Base-by-base conservation (phyloP, 2,888 invertebrate species). In the Lydus trimaculatus region DNA sequence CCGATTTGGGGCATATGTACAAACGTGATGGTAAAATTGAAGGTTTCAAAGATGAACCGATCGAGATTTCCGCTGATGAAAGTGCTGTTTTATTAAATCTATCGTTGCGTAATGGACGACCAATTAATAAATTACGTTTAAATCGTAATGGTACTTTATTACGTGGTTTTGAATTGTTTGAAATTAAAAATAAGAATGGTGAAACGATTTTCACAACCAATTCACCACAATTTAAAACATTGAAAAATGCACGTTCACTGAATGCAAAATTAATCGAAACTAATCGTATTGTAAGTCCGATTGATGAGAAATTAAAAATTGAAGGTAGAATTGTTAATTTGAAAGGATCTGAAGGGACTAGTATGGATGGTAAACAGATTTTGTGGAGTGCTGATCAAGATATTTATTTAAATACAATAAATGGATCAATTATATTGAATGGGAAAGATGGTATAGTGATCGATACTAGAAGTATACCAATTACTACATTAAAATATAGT, bases 281-380 rank as follows among this genome's bases (percentile, higher is more conserved):
- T 0, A 91, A 91, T 77, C 88, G 92, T 66, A 89, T 96, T 60
- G 89, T 91, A 0, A 92, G 95, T 63, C 92, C 94, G 0, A 88
- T 93, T 0, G 90, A 91, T 75, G 87, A 90, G 17, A 90, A 91
- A 67, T 83, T 96, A 9, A 85, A 84, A 0, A 82, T 96, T 23
- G 89, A 90, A n/a, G 91, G 94, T 0, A 91, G 92, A n/a, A 89
- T 89, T 11, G 89, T 93, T 6, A 88, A 89, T 71, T 86, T 96
- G 2, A 89, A 91, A 68, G 96, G 96, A 0, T 93, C 94, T 0
- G 95, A 96, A 84, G 95, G 95, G 0, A 90, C 92, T 0, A 88
- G 85, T 59, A 88, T 94, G 83, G 93, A 94, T 75, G 89, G 92
- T 11, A 90, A 91, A 71, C 89, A 91, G 73, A 87, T 95, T 17